Conservation (phyloP, 1,140 invertebrate species). For the Platyura marginata region DNA sequence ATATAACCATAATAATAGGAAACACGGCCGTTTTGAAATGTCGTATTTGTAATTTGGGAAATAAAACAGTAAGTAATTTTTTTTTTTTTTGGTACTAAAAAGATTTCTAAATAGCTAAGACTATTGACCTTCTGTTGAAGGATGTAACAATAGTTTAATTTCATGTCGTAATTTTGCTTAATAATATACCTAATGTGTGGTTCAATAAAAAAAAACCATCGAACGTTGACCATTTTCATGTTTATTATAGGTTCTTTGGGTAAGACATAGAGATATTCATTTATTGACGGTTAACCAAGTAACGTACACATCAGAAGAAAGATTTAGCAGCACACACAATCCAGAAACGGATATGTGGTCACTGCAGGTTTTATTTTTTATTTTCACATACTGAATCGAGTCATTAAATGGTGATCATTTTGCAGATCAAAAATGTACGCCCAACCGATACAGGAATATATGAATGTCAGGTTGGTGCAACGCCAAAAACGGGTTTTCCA, state of each 20-base stretch:
- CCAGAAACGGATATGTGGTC: constrained; percentile 68
- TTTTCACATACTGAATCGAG: neutral
- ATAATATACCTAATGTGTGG: too few relatives aligned
- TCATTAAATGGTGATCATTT: neutral
- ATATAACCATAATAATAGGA: neutral
- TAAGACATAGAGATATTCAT: constrained; percentile 69
- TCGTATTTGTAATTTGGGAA: neutral
- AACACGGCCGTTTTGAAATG: neutral
- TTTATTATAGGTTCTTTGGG: constrained; percentile 62
- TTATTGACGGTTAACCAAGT: constrained; percentile 69
- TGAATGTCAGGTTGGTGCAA: constrained; percentile 73
- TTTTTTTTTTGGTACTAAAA: neutral
- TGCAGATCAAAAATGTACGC: constrained; percentile 38
- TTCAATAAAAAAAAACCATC: too few relatives aligned
- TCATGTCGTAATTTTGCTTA: too few relatives aligned
- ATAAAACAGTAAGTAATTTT: neutral
- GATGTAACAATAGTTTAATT: too few relatives aligned
- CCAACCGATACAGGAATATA: constrained; percentile 47
- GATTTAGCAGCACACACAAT: constrained; percentile 59
- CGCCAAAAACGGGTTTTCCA: constrained; percentile 65
- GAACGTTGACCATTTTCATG: neutral
- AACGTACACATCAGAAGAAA: constrained; percentile 73
- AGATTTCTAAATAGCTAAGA: neutral
- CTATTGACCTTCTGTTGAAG: neutral
- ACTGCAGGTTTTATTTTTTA: constrained; percentile 28